Base-by-base conservation (phyloP, 1,140 invertebrate genomes). In the Brachionus calyciflorus region DNA sequence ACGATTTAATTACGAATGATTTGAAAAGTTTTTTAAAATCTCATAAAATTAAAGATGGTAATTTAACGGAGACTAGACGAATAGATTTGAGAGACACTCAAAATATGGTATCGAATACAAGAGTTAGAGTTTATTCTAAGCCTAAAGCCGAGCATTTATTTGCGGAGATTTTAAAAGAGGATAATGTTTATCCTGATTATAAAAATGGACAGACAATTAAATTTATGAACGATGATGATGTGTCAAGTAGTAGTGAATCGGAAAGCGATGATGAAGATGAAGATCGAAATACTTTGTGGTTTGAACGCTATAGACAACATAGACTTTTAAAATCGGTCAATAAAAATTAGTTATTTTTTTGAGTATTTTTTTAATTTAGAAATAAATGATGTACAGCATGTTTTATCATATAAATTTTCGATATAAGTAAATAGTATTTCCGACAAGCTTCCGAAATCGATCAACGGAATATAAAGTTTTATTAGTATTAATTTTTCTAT, bases 201-300 rank as follows among this genome's bases (percentile, higher is more conserved):
- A 65, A 65, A 65, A 44, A 41, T 44, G 10, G n/a, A 21, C 19
- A 41, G 12, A 41, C 21, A 44, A 30, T 65, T 3, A 65, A 65
- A 21, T 65, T 65, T 24, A 65, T 65, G 0, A 65, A 65, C 41
- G 60, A 65, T 19, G 17, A 14, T 65, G 24, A 9, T 12, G 24
- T n/a, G n/a, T n/a, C 33, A 4, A 65, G 60, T 44, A 65, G 24
- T 65, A 65, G 60, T 65, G 60, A 65, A 65, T 65, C 60, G 10
- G 60, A 65, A n/a, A n/a, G n/a, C 44, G 40, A 41, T 44, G 40
- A 41, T 33, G 30, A 44, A 26, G 37, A 65, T 14, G 19, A 26
- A 46, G 60, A 65, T 44, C 6, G 21, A n/a, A 44, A 44, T 65
- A 44, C 37, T 26, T 44, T 65, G 10, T 65, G 60, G 60, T 44